These are phyloP conservation scores for Meiosimyza platycephala DNA, from an alignment of 2,888 invertebrate species.

Conservation along the genomic window DNA sequence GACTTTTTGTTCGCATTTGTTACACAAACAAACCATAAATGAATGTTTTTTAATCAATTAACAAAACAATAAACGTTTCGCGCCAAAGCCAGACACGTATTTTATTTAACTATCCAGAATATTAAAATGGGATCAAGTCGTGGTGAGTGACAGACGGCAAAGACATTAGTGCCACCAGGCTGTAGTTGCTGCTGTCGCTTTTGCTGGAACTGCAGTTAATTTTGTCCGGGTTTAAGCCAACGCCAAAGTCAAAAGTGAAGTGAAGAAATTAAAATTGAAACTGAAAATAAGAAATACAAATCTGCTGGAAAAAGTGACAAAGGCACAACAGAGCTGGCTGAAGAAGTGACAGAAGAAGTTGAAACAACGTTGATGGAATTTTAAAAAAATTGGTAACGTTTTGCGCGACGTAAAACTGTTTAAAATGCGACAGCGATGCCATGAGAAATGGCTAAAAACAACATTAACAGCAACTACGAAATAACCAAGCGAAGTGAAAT, in stretches of 20 bases:
- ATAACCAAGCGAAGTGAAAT: neutral
- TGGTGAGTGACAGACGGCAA: slow-evolving; percentile 26
- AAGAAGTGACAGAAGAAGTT: slow-evolving; percentile 39
- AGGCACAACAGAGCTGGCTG: slow-evolving; percentile 32
- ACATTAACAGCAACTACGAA: slow-evolving; percentile 1
- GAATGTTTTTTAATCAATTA: slow-evolving; percentile 51
- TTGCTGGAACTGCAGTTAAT: slow-evolving; percentile 2
- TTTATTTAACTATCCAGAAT: slow-evolving; percentile 67
- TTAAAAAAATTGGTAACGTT: slow-evolving; percentile 39
- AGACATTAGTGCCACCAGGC: slow-evolving; percentile 30
- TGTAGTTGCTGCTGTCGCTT: slow-evolving; percentile 1
- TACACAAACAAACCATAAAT: slow-evolving; percentile 14
- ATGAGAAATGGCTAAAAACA: slow-evolving; percentile 11
- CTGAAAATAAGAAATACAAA: slow-evolving; percentile 7
- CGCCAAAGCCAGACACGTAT: slow-evolving; percentile 62
- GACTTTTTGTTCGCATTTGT: neutral
- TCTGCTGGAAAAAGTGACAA: slow-evolving; percentile 41
- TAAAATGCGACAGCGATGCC: slow-evolving; percentile 39
- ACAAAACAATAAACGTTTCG: slow-evolving; percentile 56
- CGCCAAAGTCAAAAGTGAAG: slow-evolving; percentile 12
- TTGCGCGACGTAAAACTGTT: slow-evolving; percentile 34
- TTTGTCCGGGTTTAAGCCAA: slow-evolving; percentile 12
- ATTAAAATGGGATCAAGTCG: slow-evolving; percentile 66
- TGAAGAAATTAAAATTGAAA: slow-evolving; percentile 18
- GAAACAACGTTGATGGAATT: slow-evolving; percentile 40